Evolutionary conservation across 2,113 vertebrate genomes (phyloP).

Genomic region (Crotalus tigris): DNA sequence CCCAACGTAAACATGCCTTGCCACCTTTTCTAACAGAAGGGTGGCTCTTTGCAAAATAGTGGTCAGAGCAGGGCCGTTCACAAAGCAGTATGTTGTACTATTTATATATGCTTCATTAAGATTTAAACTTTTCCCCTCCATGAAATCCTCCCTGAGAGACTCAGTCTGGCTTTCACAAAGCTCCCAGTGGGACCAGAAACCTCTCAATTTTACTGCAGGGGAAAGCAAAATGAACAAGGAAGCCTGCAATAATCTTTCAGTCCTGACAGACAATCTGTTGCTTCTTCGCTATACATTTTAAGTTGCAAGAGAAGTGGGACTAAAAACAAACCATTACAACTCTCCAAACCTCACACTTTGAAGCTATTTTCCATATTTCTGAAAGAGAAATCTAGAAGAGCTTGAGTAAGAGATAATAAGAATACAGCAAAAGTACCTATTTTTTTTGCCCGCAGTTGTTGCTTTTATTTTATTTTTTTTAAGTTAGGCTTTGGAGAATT

Average conservation of each 20-base stretch:
- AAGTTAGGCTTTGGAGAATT: neutral
- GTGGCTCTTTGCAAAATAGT: conserved; percentile 19
- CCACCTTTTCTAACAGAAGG: conserved; percentile 41
- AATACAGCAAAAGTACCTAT: neutral
- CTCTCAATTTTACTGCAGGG: conserved; percentile 39
- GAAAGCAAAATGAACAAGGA: neutral
- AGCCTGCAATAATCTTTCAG: conserved; percentile 25
- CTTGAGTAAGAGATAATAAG: neutral
- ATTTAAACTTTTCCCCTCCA: conserved; percentile 50
- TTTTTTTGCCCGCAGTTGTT: neutral
- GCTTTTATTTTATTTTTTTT: neutral
- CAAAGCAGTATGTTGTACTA: conserved; percentile 50
- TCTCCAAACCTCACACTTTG: neutral
- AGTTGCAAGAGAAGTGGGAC: neutral
- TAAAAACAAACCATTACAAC: conserved; percentile 32
- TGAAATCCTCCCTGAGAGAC: conserved; percentile 45
- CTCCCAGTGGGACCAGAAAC: conserved; percentile 43
- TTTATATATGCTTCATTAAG: conserved; percentile 57
- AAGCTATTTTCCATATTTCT: conserved; percentile 1
- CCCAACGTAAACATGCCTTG: neutral
- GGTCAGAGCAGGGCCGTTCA: conserved; percentile 43
- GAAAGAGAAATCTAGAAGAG: conserved; percentile 3
- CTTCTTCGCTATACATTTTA: neutral
- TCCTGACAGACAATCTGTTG: conserved; percentile 28
- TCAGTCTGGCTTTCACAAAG: conserved; percentile 53